phyloP scores from a whole-genome alignment of 2,113 vertebrate species.

The human (Homo sapiens) region GRCh38 chr11:113618501-113619000 shows the following conservation, averaged over 20 bases:
- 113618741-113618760: not conserved
- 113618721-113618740: not conserved
- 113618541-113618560: not conserved
- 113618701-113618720: not conserved
- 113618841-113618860: not conserved
- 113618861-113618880: not conserved
- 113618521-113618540: not conserved
- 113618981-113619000: not conserved
- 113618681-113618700: not conserved
- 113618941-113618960: not conserved
- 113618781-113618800: not conserved
- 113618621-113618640: not conserved
- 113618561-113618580: not conserved
- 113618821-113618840: not conserved
- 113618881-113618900: not conserved
- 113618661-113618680: not conserved
- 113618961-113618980: not conserved
- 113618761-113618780: not conserved
- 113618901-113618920: not conserved
- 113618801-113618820: not conserved
- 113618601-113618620: no score
- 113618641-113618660: not conserved
- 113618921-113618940: not conserved
- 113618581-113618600: not conserved
- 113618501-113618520: not conserved